phyloP scores from a whole-genome alignment of 2,888 invertebrate genomes.

The Isoperla grammatica region DNA sequence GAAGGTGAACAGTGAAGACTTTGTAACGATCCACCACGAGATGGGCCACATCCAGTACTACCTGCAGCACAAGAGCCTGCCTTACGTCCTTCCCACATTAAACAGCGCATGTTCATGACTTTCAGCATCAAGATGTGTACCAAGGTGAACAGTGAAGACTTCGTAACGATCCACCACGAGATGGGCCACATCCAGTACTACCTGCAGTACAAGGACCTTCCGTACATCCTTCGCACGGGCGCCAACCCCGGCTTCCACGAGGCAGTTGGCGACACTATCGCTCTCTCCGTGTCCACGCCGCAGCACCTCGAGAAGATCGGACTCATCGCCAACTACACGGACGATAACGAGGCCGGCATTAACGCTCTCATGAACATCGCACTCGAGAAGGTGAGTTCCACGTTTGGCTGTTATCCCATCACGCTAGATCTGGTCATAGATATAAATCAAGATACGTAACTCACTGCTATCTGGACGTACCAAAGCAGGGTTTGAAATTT shows the following conservation, averaged over 20 bases:
- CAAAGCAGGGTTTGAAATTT: constrained; percentile 15
- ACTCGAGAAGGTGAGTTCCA: constrained; percentile 37
- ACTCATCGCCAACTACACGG: constrained; percentile 39
- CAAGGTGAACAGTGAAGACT: constrained; percentile 38
- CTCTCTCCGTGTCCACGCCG: constrained; percentile 53
- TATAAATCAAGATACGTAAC: too few species aligned
- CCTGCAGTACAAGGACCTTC: constrained; percentile 53
- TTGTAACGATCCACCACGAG: constrained; percentile 44
- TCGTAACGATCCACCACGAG: constrained; percentile 44
- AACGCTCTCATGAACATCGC: constrained; percentile 49
- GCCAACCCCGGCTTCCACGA: constrained; percentile 53
- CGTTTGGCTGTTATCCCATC: too few species aligned
- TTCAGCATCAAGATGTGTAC: constrained; percentile 43
- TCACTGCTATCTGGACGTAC: too few species aligned
- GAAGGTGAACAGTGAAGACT: constrained; percentile 38
- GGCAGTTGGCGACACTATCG: constrained; percentile 57
- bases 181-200: constrained; percentile 62
- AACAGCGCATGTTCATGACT: too few species aligned
- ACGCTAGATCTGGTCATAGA: too few species aligned
- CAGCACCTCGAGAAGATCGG: constrained; percentile 46
- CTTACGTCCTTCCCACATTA: constrained; percentile 49
- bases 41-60: constrained; percentile 62
- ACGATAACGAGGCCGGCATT: constrained; percentile 39
- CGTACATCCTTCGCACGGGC: constrained; percentile 44
- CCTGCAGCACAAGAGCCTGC: constrained; percentile 53